These are phyloP conservation scores for Lithobates sylvaticus DNA, from an alignment of 2,797 vertebrate genomes.

Conservation along the genomic window DNA sequence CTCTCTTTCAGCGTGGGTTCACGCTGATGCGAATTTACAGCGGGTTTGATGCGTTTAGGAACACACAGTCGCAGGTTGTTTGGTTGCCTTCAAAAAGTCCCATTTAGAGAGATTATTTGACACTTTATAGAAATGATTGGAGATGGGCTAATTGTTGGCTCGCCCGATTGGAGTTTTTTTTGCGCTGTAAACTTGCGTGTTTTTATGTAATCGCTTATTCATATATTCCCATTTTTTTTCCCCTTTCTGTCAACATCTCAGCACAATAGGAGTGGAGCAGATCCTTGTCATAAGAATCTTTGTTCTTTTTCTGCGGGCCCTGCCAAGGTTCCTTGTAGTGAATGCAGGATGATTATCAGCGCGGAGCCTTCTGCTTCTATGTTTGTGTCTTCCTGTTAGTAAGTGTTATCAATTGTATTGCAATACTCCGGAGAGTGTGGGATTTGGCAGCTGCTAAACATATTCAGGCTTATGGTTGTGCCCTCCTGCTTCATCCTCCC, in stretches of 20 bases:
- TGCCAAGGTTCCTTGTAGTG: constrained; percentile 10
- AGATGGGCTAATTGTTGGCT: no score
- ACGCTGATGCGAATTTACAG: no score
- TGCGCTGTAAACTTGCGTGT: no score
- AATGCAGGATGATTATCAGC: constrained; percentile 48
- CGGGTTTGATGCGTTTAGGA: no score
- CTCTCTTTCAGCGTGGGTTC: no score
- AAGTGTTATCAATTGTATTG: constrained; percentile 57
- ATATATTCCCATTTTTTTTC: background rate
- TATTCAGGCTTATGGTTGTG: constrained; percentile 35
- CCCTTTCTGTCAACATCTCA: constrained; percentile 13
- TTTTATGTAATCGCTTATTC: background rate
- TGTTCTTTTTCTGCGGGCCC: constrained; percentile 7
- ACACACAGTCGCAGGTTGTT: no score
- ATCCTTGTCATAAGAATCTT: constrained; percentile 13
- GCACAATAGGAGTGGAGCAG: background rate
- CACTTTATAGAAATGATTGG: no score
- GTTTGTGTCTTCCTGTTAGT: constrained; percentile 30
- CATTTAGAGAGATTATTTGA: no score
- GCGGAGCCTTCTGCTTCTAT: constrained; percentile 3
- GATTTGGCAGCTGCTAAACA: constrained; percentile 60
- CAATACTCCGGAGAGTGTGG: constrained; percentile 61
- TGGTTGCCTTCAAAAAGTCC: no score
- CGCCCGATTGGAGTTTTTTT: no score
- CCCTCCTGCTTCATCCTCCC: constrained; percentile 29